phyloP scores from a whole-genome alignment of 2,797 vertebrate genomes.

The Coregonus sp. region DNA sequence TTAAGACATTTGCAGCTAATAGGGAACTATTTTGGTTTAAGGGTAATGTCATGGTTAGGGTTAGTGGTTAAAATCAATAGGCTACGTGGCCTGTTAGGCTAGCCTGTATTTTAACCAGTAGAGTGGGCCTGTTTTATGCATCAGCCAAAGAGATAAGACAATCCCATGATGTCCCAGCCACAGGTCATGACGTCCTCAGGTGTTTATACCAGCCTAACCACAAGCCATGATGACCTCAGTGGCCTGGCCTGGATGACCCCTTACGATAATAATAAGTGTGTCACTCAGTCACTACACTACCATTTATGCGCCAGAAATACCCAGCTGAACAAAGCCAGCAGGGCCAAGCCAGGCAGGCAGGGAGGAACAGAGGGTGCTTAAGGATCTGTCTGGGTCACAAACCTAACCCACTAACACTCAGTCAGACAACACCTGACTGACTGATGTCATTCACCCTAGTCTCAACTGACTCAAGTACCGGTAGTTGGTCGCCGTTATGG shows the following conservation, averaged over 20 bases:
- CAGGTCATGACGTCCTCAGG: slow-evolving; percentile 7
- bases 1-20: too few relatives aligned
- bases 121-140: not conserved
- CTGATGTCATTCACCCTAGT: not conserved
- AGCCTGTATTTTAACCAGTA: not conserved
- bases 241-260: slow-evolving; percentile 49
- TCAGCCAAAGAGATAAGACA: slow-evolving; percentile 29
- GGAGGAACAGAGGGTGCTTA: slow-evolving; percentile 45
- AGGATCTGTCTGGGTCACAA: slow-evolving; percentile 55
- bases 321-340: slow-evolving; percentile 49
- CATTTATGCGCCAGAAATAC: slow-evolving; percentile 48
- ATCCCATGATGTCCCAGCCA: slow-evolving; percentile 28
- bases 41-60: too few relatives aligned
- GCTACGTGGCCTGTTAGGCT: not conserved
- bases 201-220: slow-evolving; percentile 40
- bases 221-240: slow-evolving; percentile 24
- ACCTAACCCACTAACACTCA: not conserved
- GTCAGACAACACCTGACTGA: not conserved
- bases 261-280: slow-evolving; percentile 58
- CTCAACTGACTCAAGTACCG: not conserved
- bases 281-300: slow-evolving; percentile 49
- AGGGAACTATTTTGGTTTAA: too few relatives aligned
- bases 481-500: not conserved
- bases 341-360: not conserved
- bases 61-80: not conserved